Evolutionary conservation across 2,888 invertebrate species (phyloP).

Genomic region (Schrankia costaestrigalis): DNA sequence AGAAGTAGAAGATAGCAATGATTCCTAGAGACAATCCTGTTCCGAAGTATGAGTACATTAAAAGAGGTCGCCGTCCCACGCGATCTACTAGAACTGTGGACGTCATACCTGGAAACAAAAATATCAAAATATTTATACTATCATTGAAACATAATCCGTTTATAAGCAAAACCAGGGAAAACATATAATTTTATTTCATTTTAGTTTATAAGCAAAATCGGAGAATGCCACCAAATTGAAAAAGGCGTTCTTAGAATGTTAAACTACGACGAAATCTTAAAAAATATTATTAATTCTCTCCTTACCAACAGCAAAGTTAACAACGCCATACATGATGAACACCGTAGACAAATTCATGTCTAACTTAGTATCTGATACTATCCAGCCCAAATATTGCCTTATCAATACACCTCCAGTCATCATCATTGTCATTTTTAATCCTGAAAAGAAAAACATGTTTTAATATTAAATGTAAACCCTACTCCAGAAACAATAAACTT

Average conservation of each 20-base stretch:
- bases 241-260: too few species aligned
- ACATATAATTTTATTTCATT: too few species aligned
- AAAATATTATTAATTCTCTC: too few species aligned
- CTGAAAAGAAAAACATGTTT: slow-evolving; percentile 25
- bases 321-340: slow-evolving; percentile 39
- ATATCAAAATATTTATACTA: slow-evolving; percentile 7
- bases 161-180: too few species aligned
- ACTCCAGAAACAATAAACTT: too few species aligned
- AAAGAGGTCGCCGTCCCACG: slow-evolving; percentile 60
- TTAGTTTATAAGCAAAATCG: too few species aligned
- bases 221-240: too few species aligned
- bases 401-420: slow-evolving; percentile 41
- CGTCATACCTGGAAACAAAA: slow-evolving; percentile 37
- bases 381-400: slow-evolving; percentile 40
- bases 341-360: slow-evolving; percentile 24
- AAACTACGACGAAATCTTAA: too few species aligned
- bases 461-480: too few species aligned
- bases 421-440: slow-evolving; percentile 41
- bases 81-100: slow-evolving; percentile 44
- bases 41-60: slow-evolving; percentile 54
- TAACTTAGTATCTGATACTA: slow-evolving; percentile 38
- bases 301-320: slow-evolving; percentile 45
- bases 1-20: slow-evolving; percentile 52
- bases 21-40: slow-evolving; percentile 36
- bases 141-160: too few species aligned